These are phyloP conservation scores for Petroica traversi DNA, from an alignment of 2,113 vertebrate genomes.

Conservation along the genomic window DNA sequence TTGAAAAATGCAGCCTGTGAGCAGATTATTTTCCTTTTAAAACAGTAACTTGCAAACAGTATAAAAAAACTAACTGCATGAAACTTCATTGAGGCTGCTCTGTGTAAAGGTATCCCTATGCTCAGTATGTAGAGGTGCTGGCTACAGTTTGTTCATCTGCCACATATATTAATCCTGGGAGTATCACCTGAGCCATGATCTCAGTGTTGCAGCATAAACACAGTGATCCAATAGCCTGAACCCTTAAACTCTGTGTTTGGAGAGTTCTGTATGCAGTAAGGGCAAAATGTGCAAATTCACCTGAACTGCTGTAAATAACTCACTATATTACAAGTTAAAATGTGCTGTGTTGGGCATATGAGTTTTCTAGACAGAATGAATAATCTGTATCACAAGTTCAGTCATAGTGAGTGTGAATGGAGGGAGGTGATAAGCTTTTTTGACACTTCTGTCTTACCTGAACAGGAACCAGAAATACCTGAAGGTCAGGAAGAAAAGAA, in stretches of 20 bases:
- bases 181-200: background rate
- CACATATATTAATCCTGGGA: background rate
- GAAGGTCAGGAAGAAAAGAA: slow-evolving; percentile 86
- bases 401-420: background rate
- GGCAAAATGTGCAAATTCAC: background rate
- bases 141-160: background rate
- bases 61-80: background rate
- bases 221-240: background rate
- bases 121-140: background rate
- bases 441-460: slow-evolving; percentile 1
- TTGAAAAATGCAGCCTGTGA: background rate
- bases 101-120: background rate
- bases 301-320: background rate
- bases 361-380: background rate
- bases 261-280: background rate
- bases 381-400: background rate
- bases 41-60: background rate
- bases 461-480: slow-evolving; percentile 80
- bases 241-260: background rate
- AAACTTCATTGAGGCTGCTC: background rate
- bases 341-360: background rate
- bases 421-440: background rate
- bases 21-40: background rate
- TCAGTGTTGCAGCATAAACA: background rate
- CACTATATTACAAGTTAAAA: background rate